Conservation (phyloP, 1,140 invertebrate genomes). For the Ostrea denselamellosa region DNA sequence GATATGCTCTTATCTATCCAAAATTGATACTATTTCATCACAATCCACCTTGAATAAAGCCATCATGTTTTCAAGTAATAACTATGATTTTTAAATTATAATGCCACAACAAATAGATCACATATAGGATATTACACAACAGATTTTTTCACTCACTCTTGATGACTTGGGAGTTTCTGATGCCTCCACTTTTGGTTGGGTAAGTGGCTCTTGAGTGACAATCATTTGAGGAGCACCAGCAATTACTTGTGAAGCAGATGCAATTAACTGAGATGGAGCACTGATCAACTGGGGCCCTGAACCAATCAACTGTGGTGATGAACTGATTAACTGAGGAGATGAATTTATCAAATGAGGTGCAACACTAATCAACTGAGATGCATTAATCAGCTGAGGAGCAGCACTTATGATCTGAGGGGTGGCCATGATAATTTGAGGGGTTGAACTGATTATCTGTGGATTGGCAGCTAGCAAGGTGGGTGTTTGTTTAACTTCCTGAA, state of each 20-base stretch:
- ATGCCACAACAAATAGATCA: not conserved
- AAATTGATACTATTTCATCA: too few species aligned
- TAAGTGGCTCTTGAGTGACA: not conserved
- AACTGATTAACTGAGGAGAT: not conserved
- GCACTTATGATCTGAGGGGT: not conserved
- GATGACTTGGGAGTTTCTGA: slow-evolving; percentile 32
- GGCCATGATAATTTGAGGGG: not conserved
- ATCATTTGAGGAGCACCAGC: slow-evolving; percentile 17
- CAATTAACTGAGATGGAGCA: not conserved
- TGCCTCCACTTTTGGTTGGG: not conserved
- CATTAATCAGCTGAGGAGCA: slow-evolving; percentile 17
- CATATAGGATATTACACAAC: not conserved
- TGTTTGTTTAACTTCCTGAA: not conserved
- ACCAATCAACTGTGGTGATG: not conserved
- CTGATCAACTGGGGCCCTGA: not conserved
- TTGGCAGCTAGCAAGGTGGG: not conserved
- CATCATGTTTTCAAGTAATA: too few species aligned
- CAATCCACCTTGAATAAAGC: too few species aligned
- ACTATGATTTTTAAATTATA: too few species aligned
- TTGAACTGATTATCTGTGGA: not conserved
- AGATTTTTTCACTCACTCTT: slow-evolving; percentile 38
- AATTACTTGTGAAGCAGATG: slow-evolving; percentile 7
- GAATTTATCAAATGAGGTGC: slow-evolving; percentile 28
- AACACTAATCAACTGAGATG: slow-evolving; percentile 5
- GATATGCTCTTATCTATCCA: too few species aligned